Evolutionary conservation across 1,140 invertebrate genomes (phyloP), one percentile per base, ranked within the genome.

Genomic region (Lepidurus packardi): DNA sequence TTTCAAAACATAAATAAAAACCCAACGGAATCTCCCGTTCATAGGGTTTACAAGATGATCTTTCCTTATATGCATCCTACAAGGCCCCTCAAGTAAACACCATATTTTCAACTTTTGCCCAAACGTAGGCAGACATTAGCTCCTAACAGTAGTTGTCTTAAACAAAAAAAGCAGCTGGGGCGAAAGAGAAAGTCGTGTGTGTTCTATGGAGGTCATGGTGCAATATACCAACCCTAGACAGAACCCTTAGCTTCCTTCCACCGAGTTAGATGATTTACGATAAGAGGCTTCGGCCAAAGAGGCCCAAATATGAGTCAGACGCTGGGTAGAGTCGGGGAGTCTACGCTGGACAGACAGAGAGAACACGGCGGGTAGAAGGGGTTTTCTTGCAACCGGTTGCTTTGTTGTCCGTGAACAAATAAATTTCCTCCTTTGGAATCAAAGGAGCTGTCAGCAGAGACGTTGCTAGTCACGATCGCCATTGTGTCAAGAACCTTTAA

Each of bases 51-150:
- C 34, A 34, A 34, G 34, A 34, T 34, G 2, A 34, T 34, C 34
- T 65, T 13, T 21, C 53, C 53, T 65, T 65, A 65, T 65, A 65
- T 65, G 53, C 13, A n/a, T 7, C 13, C 21, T 65, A 65, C 53
- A 65, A 65, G 53, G 53, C 53, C 53, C 21, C 53, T 21, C 34
- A 4, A 34, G 34, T 65, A 13, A 65, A 65, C 16, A 9, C 53
- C 53, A 65, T 65, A 65, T 65, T n/a, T 65, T 65, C 53, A 21
- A 21, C 53, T 65, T 65, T 65, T 65, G 13, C 53, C 53, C 53
- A 65, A n/a, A 65, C 7, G 7, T 13, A 65, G 53, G 16, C 16
- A 47, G 53, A 11, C 8, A 21, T n/a, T 21, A n/a, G 16, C 2
- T 21, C 53, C 16, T 65, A 13, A 65, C 53, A 65, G 16, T 65